Percentiles rank a stretch among this genome's conserved stretches.
Conservation (phyloP, 2,888 invertebrate genomes). For the Octodonta nipae region DNA sequence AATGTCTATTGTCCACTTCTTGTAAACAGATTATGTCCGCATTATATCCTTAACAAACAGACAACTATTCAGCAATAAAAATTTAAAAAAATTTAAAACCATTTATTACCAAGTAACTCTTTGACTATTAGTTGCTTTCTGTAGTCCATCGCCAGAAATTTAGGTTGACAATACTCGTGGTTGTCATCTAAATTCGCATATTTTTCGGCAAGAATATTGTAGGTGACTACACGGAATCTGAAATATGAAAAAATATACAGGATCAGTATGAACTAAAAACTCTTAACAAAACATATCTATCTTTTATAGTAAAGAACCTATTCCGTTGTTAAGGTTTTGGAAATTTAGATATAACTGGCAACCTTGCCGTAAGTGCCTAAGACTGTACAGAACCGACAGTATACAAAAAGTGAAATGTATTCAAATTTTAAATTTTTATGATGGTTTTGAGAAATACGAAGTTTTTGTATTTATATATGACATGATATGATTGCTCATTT, state of each 20-base stretch:
- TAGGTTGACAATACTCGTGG: slow-evolving; percentile 71
- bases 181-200: slow-evolving; percentile 76
- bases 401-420: too few species aligned
- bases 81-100: neutral
- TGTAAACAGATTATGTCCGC: slow-evolving; percentile 82
- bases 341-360: too few species aligned
- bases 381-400: too few species aligned
- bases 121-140: slow-evolving; percentile 72
- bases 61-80: too few species aligned
- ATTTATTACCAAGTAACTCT: slow-evolving; percentile 55
- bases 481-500: too few species aligned
- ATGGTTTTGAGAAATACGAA: too few species aligned
- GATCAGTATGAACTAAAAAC: neutral
- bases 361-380: too few species aligned
- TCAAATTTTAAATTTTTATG: too few species aligned
- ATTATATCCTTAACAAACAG: slow-evolving; percentile 81
- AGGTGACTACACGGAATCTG: slow-evolving; percentile 68
- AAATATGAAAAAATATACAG: slow-evolving; percentile 14
- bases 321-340: too few species aligned
- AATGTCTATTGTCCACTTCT: slow-evolving; percentile 79
- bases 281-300: too few species aligned
- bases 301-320: too few species aligned
- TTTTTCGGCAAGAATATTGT: slow-evolving; percentile 81
- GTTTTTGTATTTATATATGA: too few species aligned
- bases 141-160: slow-evolving; percentile 72